Evolutionary conservation across 2,888 invertebrate genomes (phyloP).

Genomic region (Glaucopsyche alexis): DNA sequence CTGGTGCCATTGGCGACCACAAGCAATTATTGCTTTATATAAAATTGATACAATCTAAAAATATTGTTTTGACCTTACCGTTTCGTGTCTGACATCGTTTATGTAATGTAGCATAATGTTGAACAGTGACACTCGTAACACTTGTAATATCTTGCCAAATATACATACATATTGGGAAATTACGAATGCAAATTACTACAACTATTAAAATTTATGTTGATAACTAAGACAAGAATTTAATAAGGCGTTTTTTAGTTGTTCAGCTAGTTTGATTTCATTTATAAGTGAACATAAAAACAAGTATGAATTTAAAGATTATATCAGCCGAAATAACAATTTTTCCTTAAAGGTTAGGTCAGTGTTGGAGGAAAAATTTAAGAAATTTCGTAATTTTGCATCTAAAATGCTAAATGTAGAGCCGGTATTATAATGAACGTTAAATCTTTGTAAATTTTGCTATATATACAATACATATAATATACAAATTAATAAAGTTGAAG

Average conservation of each 20-base stretch:
- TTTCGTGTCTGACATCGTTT: constrained; percentile 18
- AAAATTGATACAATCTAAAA: constrained; percentile 19
- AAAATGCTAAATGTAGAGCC: not conserved
- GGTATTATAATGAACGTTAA: too few relatives aligned
- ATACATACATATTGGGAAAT: not conserved
- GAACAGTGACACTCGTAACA: not conserved
- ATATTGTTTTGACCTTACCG: constrained; percentile 18
- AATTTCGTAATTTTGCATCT: not conserved
- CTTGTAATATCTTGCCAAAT: constrained; percentile 20
- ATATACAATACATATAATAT: too few relatives aligned
- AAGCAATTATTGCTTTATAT: not conserved
- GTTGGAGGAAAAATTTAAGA: not conserved
- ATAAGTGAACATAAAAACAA: too few relatives aligned
- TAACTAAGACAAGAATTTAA: not conserved
- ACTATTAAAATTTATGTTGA: not conserved
- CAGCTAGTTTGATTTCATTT: too few relatives aligned
- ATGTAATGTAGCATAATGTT: constrained; percentile 11
- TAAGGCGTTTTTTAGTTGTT: too few relatives aligned
- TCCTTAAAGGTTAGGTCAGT: not conserved
- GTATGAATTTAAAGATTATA: too few relatives aligned
- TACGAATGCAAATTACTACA: constrained; percentile 10
- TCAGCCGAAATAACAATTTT: not conserved
- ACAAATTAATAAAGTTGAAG: too few relatives aligned
- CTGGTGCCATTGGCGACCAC: not conserved
- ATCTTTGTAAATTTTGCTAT: too few relatives aligned